Conservation (phyloP, 2,113 vertebrate genomes). For the Gadus macrocephalus region DNA sequence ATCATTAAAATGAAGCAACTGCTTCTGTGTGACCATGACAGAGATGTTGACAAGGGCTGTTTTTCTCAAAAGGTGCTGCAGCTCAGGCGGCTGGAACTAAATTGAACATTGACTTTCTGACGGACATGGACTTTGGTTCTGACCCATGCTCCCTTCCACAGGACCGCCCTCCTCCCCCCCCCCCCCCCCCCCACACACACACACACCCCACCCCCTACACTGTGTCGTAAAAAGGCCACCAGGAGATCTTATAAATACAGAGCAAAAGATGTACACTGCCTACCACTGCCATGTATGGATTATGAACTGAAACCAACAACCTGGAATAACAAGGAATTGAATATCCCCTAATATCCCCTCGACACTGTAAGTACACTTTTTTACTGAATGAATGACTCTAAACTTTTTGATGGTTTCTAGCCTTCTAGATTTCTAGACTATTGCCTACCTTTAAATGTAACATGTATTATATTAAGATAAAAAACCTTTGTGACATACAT, state of each 20-base stretch:
- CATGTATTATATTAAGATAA: too few species aligned
- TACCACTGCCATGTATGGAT: constrained; percentile 47
- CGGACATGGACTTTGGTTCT: constrained; percentile 71
- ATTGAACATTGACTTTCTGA: constrained; percentile 69
- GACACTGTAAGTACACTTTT: too few species aligned
- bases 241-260: constrained; percentile 57
- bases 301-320: constrained; percentile 29
- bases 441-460: too few species aligned
- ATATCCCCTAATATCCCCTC: not conserved
- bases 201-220: too few species aligned
- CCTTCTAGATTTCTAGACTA: too few species aligned
- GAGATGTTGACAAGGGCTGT: constrained; percentile 20
- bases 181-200: too few species aligned
- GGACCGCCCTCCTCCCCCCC: constrained; percentile 62
- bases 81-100: constrained; percentile 10
- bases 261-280: constrained; percentile 29
- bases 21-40: too few species aligned
- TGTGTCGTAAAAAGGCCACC: constrained; percentile 50
- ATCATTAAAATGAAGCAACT: too few species aligned
- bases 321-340: constrained; percentile 19
- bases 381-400: too few species aligned
- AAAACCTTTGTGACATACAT: too few species aligned
- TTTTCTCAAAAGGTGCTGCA: constrained; percentile 35
- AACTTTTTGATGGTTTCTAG: too few species aligned
- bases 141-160: constrained; percentile 28